phyloP scores from a whole-genome alignment of 1,140 invertebrate species.

The Delia radicum region DNA sequence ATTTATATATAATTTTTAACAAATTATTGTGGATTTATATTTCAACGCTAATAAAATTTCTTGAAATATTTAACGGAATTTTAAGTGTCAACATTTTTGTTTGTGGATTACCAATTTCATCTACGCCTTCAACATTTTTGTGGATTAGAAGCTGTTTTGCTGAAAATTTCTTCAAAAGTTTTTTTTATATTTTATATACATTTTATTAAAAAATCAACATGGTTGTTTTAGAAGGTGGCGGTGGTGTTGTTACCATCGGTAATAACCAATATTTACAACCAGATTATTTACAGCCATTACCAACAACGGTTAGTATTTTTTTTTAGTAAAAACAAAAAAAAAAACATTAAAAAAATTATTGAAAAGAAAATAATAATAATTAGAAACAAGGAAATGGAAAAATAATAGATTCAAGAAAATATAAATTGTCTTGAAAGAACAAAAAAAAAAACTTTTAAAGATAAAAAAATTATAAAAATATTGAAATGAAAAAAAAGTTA shows the following conservation, averaged over 20 bases:
- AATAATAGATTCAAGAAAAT: background rate
- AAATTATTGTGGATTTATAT: no score
- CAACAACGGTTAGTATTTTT: constrained; percentile 81
- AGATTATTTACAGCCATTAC: constrained; percentile 87
- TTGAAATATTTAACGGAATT: background rate
- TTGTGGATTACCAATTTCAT: constrained; percentile 19
- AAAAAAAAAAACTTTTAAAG: background rate
- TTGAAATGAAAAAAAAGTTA: background rate
- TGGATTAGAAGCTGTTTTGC: constrained; percentile 28
- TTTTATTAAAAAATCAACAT: constrained; percentile 57
- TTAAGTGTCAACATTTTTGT: background rate
- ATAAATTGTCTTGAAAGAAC: background rate
- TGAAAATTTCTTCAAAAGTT: background rate
- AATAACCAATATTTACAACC: constrained; percentile 91
- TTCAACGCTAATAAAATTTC: background rate
- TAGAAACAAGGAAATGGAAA: background rate
- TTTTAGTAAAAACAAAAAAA: background rate
- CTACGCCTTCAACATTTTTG: constrained; percentile 14
- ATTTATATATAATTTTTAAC: no score
- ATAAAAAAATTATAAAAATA: background rate
- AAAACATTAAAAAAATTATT: background rate
- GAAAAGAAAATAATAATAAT: background rate
- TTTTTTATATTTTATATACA: background rate
- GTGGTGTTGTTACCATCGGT: constrained; percentile 80
- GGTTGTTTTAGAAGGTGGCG: constrained; percentile 88